Conservation (phyloP, 1,140 invertebrate genomes). For the Drosophila azteca region DNA sequence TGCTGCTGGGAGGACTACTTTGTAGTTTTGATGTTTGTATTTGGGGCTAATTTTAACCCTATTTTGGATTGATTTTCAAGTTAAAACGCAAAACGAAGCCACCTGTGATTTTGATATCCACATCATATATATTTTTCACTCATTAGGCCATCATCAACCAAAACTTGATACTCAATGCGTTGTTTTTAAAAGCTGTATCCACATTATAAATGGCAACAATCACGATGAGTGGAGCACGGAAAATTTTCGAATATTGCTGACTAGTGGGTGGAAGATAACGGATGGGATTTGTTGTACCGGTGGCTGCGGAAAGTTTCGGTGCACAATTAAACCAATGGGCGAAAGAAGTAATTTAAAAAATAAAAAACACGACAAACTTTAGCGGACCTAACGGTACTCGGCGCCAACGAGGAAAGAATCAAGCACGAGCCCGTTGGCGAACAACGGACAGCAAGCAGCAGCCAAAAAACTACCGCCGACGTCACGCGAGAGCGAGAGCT, state of each 20-base stretch:
- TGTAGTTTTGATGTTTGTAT: slow-evolving; percentile 19
- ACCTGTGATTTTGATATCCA: slow-evolving; percentile 1
- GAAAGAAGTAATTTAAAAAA: slow-evolving; percentile 65
- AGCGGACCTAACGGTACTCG: slow-evolving; percentile 72
- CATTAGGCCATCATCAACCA: background rate
- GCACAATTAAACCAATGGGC: slow-evolving; percentile 60
- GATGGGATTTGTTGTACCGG: slow-evolving; percentile 13
- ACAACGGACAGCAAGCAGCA: slow-evolving; percentile 39
- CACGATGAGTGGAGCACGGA: slow-evolving; percentile 28
- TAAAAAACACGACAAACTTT: slow-evolving; percentile 75
- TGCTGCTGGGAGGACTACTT: slow-evolving; percentile 33
- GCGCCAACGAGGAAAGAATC: slow-evolving; percentile 81
- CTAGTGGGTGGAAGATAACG: slow-evolving; percentile 20
- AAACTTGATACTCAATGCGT: slow-evolving; percentile 16
- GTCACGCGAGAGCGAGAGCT: slow-evolving; percentile 22
- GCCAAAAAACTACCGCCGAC: slow-evolving; percentile 56
- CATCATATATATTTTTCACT: slow-evolving; percentile 20
- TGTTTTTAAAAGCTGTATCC: slow-evolving; percentile 5
- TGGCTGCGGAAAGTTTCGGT: slow-evolving; percentile 48
- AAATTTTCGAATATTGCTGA: slow-evolving; percentile 24
- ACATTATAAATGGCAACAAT: slow-evolving; percentile 18
- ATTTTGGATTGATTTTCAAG: slow-evolving; percentile 55
- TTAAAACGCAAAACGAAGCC: slow-evolving; percentile 53
- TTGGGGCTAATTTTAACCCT: slow-evolving; percentile 58
- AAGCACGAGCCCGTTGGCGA: slow-evolving; percentile 61